phyloP scores from a whole-genome alignment of 2,797 vertebrate species.

The Etheostoma perlongum region DNA sequence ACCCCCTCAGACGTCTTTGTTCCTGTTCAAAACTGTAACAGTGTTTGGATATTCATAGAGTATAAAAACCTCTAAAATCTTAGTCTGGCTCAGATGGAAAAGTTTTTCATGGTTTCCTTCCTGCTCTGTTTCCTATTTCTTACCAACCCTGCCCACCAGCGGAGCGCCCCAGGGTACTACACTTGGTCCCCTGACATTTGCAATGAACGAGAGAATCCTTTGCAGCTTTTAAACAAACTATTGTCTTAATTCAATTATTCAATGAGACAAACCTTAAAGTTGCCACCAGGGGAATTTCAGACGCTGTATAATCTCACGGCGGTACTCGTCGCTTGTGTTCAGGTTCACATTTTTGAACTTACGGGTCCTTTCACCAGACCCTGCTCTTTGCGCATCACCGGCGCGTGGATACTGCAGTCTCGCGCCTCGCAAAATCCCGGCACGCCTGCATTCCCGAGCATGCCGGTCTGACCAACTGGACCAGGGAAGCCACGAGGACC shows the following conservation, averaged over 20 bases:
- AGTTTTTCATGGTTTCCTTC: slow-evolving; percentile 19
- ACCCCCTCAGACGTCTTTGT: background rate
- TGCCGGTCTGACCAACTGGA: slow-evolving; percentile 67
- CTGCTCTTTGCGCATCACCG: slow-evolving; percentile 82
- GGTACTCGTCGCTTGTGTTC: background rate
- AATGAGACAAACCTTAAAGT: slow-evolving; percentile 4
- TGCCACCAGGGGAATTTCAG: slow-evolving; percentile 2
- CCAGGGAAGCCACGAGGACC: slow-evolving; percentile 79
- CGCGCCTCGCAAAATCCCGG: slow-evolving; percentile 83
- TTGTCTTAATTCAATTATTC: background rate
- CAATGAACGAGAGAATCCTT: background rate
- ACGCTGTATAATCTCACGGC: background rate
- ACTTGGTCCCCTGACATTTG: slow-evolving; percentile 29
- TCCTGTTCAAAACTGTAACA: background rate
- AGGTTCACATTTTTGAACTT: slow-evolving; percentile 69
- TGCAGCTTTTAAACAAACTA: slow-evolving; percentile 10
- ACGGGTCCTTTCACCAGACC: slow-evolving; percentile 82
- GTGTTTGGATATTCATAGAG: background rate
- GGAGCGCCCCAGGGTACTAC: slow-evolving; percentile 27
- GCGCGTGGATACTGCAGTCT: slow-evolving; percentile 81
- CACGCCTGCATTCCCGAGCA: slow-evolving; percentile 69
- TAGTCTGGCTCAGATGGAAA: slow-evolving; percentile 11
- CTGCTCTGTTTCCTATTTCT: slow-evolving; percentile 26
- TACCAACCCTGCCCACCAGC: background rate
- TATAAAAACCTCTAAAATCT: slow-evolving; percentile 9